phyloP scores from a whole-genome alignment of 2,113 vertebrate genomes.

The Rattus norvegicus region DNA sequence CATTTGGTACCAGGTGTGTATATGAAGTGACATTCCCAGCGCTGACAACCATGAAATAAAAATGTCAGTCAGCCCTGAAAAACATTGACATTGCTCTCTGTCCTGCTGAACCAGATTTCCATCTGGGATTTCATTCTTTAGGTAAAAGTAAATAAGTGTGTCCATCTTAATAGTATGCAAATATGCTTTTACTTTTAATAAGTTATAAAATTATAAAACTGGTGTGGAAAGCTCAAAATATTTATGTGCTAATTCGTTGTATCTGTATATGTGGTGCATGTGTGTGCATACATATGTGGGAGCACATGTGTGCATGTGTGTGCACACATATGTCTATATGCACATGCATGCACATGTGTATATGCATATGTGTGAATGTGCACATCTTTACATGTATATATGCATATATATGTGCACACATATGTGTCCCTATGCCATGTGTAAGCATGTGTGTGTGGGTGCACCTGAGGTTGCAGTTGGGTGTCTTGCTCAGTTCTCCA shows the following conservation, averaged over 20 bases:
- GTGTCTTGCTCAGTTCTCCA: background rate
- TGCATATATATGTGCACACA: background rate
- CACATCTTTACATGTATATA: fast-evolving
- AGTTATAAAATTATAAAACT: background rate
- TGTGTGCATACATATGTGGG: no score
- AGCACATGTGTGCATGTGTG: fast-evolving
- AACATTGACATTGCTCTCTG: background rate
- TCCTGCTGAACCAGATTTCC: background rate
- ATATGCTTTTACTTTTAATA: background rate
- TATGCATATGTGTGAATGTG: background rate
- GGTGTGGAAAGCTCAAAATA: background rate
- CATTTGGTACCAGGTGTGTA: background rate
- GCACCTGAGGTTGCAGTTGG: background rate
- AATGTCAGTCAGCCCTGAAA: background rate
- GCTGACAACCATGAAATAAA: background rate
- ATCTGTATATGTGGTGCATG: no score
- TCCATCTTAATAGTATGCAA: background rate
- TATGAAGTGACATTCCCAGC: background rate
- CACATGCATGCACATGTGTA: no score
- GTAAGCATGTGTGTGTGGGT: no score
- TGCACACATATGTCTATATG: background rate
- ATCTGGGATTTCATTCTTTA: background rate
- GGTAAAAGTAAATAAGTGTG: background rate
- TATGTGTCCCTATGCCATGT: background rate
- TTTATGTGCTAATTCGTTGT: background rate